These are phyloP conservation scores for Dinomys branickii DNA, from an alignment of 2,113 vertebrate genomes.

Conservation along the genomic window DNA sequence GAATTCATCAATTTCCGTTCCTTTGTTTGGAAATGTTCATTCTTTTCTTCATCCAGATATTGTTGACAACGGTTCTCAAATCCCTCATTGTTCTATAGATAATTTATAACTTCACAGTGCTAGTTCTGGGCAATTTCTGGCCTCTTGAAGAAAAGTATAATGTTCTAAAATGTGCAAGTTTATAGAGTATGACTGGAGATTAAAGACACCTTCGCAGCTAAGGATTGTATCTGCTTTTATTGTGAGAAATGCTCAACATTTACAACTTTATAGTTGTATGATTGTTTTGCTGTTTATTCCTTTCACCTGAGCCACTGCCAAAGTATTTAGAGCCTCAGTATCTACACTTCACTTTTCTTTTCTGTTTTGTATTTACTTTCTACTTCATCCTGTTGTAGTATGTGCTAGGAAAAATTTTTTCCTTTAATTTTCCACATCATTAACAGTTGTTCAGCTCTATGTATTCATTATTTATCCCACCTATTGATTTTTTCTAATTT, in stretches of 20 bases:
- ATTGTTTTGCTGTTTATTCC: constrained; percentile 7
- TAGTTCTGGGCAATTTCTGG: not conserved
- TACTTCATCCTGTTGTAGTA: not conserved
- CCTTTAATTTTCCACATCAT: constrained; percentile 43
- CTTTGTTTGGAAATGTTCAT: not conserved
- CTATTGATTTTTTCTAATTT: not conserved
- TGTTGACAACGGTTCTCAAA: not conserved
- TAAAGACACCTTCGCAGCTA: not conserved
- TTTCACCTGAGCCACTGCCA: not conserved
- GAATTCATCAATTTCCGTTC: not conserved
- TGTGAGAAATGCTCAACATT: not conserved
- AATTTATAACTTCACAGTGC: not conserved
- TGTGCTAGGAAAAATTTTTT: not conserved
- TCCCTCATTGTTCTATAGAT: not conserved
- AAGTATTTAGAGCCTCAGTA: not conserved
- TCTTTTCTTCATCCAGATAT: not conserved
- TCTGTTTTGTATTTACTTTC: not conserved
- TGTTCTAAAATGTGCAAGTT: not conserved
- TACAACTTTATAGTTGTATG: not conserved
- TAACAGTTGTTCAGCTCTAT: not conserved
- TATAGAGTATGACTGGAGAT: not conserved
- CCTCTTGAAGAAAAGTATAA: not conserved
- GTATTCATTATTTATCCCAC: not conserved
- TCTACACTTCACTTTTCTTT: not conserved
- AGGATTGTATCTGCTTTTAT: not conserved